Evolutionary conservation across 2,888 invertebrate species (phyloP).

Genomic region (Zaprionus lineosus): DNA sequence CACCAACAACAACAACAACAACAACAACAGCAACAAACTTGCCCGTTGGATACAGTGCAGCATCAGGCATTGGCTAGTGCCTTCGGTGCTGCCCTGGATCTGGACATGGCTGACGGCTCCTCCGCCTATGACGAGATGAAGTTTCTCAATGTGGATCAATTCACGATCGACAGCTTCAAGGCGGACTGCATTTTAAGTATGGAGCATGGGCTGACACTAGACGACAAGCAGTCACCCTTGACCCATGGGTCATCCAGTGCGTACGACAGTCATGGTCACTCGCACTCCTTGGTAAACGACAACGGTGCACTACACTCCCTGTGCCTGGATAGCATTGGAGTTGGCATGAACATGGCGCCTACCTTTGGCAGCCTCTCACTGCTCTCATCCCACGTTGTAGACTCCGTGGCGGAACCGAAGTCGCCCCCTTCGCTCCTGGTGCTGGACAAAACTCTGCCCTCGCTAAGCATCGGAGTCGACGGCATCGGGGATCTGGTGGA

Average conservation of each 20-base stretch:
- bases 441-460: constrained; percentile 81
- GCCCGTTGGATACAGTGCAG: constrained; percentile 39
- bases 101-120: constrained; percentile 68
- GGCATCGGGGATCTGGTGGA: constrained; percentile 81
- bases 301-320: constrained; percentile 50
- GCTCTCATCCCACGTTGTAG: constrained; percentile 47
- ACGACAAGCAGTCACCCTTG: constrained; percentile 60
- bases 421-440: constrained; percentile 80
- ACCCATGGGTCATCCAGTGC: constrained; percentile 29
- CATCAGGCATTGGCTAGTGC: constrained; percentile 52
- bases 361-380: constrained; percentile 54
- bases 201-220: constrained; percentile 80
- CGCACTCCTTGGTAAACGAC: constrained; percentile 14
- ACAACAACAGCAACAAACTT: constrained; percentile 34
- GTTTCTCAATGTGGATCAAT: constrained; percentile 83
- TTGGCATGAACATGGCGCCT: constrained; percentile 48
- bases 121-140: constrained; percentile 83
- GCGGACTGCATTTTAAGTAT: constrained; percentile 83
- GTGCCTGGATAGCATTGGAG: constrained; percentile 67
- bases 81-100: constrained; percentile 63
- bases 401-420: constrained; percentile 55
- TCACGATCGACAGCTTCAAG: constrained; percentile 83
- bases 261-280: constrained; percentile 12
- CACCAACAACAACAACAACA: constrained; percentile 27
- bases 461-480: constrained; percentile 79